Conservation (phyloP, 2,888 invertebrate genomes). For the Bibio marci region DNA sequence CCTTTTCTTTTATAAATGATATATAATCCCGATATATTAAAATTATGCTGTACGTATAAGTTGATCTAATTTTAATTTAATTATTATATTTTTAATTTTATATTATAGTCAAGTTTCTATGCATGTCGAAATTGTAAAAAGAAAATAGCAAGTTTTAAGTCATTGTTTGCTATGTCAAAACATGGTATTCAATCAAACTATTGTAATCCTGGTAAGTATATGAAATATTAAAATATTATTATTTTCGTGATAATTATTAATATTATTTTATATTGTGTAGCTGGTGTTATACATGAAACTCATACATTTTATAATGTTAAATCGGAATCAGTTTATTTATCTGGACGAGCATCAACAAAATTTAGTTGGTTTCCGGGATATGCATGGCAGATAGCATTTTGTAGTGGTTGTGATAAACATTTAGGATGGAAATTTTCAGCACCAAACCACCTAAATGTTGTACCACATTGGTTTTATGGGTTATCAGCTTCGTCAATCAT, state of each 20-base stretch:
- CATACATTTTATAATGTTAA: conserved; percentile 43
- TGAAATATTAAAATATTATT: neutral
- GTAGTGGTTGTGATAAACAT: conserved; percentile 46
- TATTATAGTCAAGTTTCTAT: conserved; percentile 31
- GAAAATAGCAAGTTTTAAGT: conserved; percentile 42
- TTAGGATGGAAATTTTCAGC: conserved; percentile 73
- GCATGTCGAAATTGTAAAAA: conserved; percentile 39
- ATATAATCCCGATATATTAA: no score
- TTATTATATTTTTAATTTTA: neutral
- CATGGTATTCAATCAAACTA: conserved; percentile 67
- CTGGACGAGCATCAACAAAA: conserved; percentile 42
- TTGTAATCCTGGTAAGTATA: conserved; percentile 46
- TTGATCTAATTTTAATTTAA: neutral
- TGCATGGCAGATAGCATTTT: conserved; percentile 62
- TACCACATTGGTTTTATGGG: conserved; percentile 54
- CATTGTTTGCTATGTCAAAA: conserved; percentile 65
- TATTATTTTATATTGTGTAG: conserved; percentile 18
- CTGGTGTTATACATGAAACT: conserved; percentile 64
- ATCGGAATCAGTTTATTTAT: conserved; percentile 31
- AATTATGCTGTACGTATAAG: neutral
- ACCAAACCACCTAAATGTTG: conserved; percentile 34
- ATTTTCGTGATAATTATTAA: neutral
- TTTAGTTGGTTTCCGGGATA: conserved; percentile 80
- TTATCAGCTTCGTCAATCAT: no score
- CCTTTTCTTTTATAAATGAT: no score